phyloP scores from a whole-genome alignment of 2,797 vertebrate species.

The Coranthus polyacanthus region DNA sequence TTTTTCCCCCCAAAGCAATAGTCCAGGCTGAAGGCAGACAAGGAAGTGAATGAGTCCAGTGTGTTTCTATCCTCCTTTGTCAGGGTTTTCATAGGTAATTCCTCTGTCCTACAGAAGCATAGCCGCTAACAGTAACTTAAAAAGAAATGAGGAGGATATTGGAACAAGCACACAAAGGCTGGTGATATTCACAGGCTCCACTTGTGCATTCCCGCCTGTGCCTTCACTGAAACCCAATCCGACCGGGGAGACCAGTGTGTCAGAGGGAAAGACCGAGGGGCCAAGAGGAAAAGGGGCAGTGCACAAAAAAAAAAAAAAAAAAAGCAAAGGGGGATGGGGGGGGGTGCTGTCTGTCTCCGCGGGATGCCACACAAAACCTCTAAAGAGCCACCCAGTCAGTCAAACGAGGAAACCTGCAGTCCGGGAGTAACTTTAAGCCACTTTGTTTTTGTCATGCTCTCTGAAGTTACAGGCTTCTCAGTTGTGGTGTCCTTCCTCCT shows the following conservation, averaged over 20 bases:
- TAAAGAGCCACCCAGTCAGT: constrained; percentile 52
- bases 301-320: constrained; percentile 46
- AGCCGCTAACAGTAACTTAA: neutral
- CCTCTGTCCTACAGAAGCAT: constrained; percentile 3
- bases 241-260: constrained; percentile 43
- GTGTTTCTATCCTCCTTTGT: constrained; percentile 43
- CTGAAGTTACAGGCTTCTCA: too few species aligned
- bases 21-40: constrained; percentile 48
- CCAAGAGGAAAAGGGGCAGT: constrained; percentile 55
- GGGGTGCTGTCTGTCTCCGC: constrained; percentile 44
- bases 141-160: constrained; percentile 63
- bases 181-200: constrained; percentile 80
- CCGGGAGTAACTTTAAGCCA: constrained; percentile 29
- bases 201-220: constrained; percentile 83
- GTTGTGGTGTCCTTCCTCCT: too few species aligned
- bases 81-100: constrained; percentile 28
- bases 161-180: constrained; percentile 63
- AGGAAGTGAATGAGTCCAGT: constrained; percentile 67
- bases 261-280: constrained; percentile 53
- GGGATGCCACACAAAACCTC: constrained; percentile 69
- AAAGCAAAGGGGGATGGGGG: constrained; percentile 2
- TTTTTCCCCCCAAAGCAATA: constrained; percentile 46
- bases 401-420: constrained; percentile 48
- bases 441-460: neutral
- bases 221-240: constrained; percentile 82